These are phyloP conservation scores for Sycophila texana DNA, from an alignment of 2,888 invertebrate genomes.

Conservation along the genomic window DNA sequence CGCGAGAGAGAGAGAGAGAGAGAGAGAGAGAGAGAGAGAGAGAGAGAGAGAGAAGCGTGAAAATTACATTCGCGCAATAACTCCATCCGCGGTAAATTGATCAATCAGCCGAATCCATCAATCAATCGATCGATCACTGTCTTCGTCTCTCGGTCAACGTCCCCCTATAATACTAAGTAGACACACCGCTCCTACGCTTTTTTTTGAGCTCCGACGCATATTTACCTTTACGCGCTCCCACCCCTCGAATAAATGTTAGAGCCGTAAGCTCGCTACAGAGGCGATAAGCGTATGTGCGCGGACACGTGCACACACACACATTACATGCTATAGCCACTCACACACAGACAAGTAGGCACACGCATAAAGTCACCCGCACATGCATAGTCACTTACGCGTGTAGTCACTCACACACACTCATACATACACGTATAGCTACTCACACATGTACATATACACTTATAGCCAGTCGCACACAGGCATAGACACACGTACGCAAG, in stretches of 20 bases:
- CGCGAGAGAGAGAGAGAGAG: no score
- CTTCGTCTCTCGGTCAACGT: neutral
- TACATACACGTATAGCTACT: neutral
- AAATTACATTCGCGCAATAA: conserved; percentile 40
- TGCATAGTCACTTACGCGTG: neutral
- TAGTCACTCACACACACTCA: neutral
- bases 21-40: no score
- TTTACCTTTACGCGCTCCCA: conserved; percentile 10
- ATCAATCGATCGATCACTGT: conserved; percentile 20
- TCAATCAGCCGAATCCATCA: conserved; percentile 13
- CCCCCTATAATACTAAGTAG: neutral
- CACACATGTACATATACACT: neutral
- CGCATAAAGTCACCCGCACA: no score
- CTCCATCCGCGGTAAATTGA: conserved; percentile 17
- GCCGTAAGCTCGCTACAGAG: conserved; percentile 23
- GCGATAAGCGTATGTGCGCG: conserved; percentile 40
- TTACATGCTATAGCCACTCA: no score
- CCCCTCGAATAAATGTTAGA: conserved; percentile 8
- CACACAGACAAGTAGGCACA: no score
- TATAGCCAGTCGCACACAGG: neutral
- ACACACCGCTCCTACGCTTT: neutral
- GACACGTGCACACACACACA: neutral
- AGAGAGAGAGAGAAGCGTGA: neutral
- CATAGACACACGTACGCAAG: neutral
- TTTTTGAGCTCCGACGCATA: neutral